phyloP scores from a whole-genome alignment of 2,888 invertebrate genomes.

The Cylindroiulus punctatus region DNA sequence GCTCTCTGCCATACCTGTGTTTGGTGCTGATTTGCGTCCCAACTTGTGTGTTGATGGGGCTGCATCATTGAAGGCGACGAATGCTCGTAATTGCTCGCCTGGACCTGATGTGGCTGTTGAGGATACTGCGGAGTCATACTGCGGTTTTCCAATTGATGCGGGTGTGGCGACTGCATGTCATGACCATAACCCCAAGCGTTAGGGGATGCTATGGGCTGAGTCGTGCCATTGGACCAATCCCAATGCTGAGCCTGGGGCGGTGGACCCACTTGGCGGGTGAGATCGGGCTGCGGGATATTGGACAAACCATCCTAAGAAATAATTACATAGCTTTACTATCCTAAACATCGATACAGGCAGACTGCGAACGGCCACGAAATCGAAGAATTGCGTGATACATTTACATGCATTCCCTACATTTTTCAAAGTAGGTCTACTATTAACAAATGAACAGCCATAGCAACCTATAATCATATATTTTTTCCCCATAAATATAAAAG shows the following conservation, averaged over 20 bases:
- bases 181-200: neutral
- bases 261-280: slow-evolving; percentile 36
- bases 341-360: neutral
- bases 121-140: neutral
- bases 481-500: too few species aligned
- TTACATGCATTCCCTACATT: too few species aligned
- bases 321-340: neutral
- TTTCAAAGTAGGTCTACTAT: too few species aligned
- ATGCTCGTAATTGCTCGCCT: neutral
- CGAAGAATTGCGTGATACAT: neutral
- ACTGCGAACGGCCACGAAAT: neutral
- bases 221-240: slow-evolving; percentile 47
- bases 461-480: too few species aligned
- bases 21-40: slow-evolving; percentile 14
- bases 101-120: neutral
- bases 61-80: neutral
- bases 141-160: neutral
- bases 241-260: slow-evolving; percentile 27
- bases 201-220: neutral
- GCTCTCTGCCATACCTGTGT: neutral
- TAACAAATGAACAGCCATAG: too few species aligned
- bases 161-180: neutral
- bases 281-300: neutral
- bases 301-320: slow-evolving; percentile 12
- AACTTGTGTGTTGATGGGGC: slow-evolving; percentile 29